Evolutionary conservation across 2,797 vertebrate genomes (phyloP).

Genomic region (Coregonus suidteri): DNA sequence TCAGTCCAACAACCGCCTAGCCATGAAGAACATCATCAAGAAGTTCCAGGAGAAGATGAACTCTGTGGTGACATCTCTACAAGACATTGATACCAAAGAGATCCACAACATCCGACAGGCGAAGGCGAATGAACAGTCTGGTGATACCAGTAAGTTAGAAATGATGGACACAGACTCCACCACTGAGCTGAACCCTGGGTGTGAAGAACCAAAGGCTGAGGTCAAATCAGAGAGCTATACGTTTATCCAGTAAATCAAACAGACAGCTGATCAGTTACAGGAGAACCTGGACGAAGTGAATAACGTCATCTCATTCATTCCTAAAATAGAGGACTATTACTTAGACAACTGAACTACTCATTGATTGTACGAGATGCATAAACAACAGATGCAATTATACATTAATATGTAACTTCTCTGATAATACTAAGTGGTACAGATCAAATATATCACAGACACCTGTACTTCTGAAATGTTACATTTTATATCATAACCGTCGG

Average conservation of each 20-base stretch:
- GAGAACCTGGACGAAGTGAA: not conserved
- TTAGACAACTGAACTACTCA: not conserved
- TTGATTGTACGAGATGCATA: not conserved
- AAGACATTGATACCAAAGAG: slow-evolving; percentile 6
- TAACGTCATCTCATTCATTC: not conserved
- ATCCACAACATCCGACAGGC: not conserved
- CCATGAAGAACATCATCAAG: slow-evolving; percentile 23
- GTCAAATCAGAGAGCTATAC: not conserved
- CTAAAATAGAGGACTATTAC: not conserved
- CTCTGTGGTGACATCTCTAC: slow-evolving; percentile 14
- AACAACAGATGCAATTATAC: not conserved
- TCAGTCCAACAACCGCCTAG: slow-evolving; percentile 30
- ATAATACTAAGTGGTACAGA: no score
- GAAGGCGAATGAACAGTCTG: not conserved
- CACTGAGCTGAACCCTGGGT: not conserved
- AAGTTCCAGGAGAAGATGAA: slow-evolving; percentile 28
- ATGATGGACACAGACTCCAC: not conserved
- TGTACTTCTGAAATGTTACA: no score
- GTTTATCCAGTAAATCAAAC: not conserved
- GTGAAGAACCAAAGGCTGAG: not conserved
- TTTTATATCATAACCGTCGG: no score
- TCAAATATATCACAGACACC: no score
- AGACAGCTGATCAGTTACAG: not conserved
- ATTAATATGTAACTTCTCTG: no score
- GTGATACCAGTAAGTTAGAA: not conserved